Conservation (phyloP, 1,140 invertebrate genomes). For the Drosophila pruinosa region DNA sequence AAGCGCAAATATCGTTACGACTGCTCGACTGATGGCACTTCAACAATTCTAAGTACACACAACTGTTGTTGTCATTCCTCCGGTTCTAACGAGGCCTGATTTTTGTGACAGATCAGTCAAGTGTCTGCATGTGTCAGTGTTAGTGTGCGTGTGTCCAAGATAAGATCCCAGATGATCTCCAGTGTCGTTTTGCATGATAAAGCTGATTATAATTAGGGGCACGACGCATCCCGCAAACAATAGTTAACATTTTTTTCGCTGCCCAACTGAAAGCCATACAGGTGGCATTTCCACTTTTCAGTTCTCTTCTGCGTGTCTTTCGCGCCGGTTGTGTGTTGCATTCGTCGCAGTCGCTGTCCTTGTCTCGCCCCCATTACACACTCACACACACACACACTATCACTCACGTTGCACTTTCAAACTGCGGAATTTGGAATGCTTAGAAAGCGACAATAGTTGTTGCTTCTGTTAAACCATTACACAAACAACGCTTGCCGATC, state of each 20-base stretch:
- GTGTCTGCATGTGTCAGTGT: background rate
- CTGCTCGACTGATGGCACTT: background rate
- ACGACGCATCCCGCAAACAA: slow-evolving; percentile 10
- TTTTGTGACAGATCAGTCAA: slow-evolving; percentile 15
- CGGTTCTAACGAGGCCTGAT: slow-evolving; percentile 2
- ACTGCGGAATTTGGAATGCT: slow-evolving; percentile 22
- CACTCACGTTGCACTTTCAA: slow-evolving; percentile 18
- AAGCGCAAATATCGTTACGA: slow-evolving; percentile 15
- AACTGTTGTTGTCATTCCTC: background rate
- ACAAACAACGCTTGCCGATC: slow-evolving; percentile 16
- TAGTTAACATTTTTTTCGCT: slow-evolving; percentile 10
- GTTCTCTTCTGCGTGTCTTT: slow-evolving; percentile 27
- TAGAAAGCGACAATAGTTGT: slow-evolving; percentile 32
- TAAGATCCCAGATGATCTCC: slow-evolving; percentile 57
- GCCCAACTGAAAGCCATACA: slow-evolving; percentile 25
- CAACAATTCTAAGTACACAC: slow-evolving; percentile 5
- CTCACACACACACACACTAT: background rate
- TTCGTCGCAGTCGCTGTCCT: background rate
- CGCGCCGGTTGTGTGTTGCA: slow-evolving; percentile 28
- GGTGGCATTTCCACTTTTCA: slow-evolving; percentile 23
- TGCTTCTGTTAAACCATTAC: slow-evolving; percentile 8
- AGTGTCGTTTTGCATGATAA: slow-evolving; percentile 48
- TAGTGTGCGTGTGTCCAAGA: slow-evolving; percentile 13
- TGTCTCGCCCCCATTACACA: background rate
- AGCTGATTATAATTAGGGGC: slow-evolving; percentile 34